A percentile compares a stretch with the other conserved stretches of the same genome.
Conservation (phyloP, 2,113 vertebrate species). For the Corydoras maculifer region DNA sequence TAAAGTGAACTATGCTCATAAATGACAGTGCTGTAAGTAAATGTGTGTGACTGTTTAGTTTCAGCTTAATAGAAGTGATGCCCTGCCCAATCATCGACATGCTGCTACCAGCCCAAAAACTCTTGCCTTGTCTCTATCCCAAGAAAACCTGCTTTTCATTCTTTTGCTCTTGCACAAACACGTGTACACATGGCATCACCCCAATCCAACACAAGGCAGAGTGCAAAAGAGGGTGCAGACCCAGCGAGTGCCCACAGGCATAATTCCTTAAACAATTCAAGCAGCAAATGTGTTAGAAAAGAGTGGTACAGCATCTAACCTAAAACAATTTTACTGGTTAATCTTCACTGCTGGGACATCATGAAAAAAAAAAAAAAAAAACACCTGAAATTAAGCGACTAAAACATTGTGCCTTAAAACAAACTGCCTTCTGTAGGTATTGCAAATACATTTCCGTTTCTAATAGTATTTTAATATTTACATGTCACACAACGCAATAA, state of each 20-base stretch:
- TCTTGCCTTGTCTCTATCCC: background rate
- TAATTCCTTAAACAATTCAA: background rate
- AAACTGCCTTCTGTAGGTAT: no score
- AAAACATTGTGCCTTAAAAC: no score
- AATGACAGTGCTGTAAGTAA: background rate
- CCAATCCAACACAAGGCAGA: slow-evolving; percentile 11
- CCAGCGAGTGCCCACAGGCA: slow-evolving; percentile 7
- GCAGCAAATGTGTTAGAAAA: no score
- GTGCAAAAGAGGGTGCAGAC: slow-evolving; percentile 27
- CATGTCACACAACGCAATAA: no score
- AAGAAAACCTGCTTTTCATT: slow-evolving; percentile 15
- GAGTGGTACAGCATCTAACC: no score
- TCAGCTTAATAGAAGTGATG: background rate
- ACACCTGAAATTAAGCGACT: no score
- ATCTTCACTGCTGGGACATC: no score
- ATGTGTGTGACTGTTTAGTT: background rate
- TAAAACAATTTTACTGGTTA: no score
- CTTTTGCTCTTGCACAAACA: slow-evolving; percentile 19
- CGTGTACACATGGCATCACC: slow-evolving; percentile 1
- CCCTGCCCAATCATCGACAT: slow-evolving; percentile 32
- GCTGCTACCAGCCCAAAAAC: slow-evolving; percentile 27
- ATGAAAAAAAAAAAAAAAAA: no score
- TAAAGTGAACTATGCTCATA: background rate
- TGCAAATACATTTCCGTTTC: no score
- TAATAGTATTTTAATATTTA: no score